Base-by-base conservation (phyloP, 2,888 invertebrate genomes). In the Diloba caeruleocephala region DNA sequence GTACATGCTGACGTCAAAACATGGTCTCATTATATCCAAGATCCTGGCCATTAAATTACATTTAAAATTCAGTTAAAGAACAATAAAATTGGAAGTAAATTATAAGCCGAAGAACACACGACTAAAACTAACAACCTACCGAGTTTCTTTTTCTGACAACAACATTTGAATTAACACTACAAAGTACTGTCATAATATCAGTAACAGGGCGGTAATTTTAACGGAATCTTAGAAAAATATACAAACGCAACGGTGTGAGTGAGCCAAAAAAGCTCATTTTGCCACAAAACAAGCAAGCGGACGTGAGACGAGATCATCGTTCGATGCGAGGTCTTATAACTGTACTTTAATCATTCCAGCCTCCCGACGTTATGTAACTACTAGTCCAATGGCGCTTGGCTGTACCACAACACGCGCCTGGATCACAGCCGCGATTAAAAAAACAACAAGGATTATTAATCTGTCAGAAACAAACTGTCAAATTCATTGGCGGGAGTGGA, bases 301-400 rank as follows among this genome's bases (percentile, higher is more conserved):
- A 76, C 69, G 68, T 62, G 63, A 58, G 72, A 58, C 57, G 88
- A 92, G 92, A 93, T 93, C 93, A 93, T 93, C 93, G 92, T 74
- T 85, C 80, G 78, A 72, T 38, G 78, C 87, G 91, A 90, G 92
- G 91, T 88, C 92, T 91, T 82, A 76, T 94, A 94, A 94, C 93
- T 88, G 94, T 94, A 93, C 87, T 87, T 82, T 83, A 80, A 87
- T 86, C 84, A 81, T 71, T 71, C 64, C 85, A 85, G 86, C 81
- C 85, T 89, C 86, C 87, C 84, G 76, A 67, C 83, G 81, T 92
- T 91, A 92, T 81, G 90, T 85, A 92, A 92, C 85, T 76, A 74
- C 84, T 90, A 92, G 92, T 92, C 89, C 88, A 86, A 81, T 66
- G 71, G 78, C 81, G 85, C 81, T 84, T 74, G 85, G 80, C 88